Evolutionary conservation across 1,140 invertebrate genomes (phyloP), one percentile per base, ranked within the genome.

Genomic region (Marisa cornuarietis): DNA sequence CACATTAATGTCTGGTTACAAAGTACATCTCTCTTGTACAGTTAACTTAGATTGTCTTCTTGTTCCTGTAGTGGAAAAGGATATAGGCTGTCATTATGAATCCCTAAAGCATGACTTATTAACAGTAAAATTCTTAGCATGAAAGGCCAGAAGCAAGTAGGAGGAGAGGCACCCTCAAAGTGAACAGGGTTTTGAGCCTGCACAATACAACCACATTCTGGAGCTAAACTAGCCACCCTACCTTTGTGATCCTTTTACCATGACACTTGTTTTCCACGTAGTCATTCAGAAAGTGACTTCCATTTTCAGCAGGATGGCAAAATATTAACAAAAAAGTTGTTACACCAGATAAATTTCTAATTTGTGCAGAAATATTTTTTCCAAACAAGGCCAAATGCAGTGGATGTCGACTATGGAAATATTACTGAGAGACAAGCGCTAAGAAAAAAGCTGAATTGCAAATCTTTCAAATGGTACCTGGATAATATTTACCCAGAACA

Each of bases 391-490:
- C 94, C 94, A 22, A 93, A 94, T 61, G 83, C 84, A 62, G 58
- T 83, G 49, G 58, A 93, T 96, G 31, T 87, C 71, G 71, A 88
- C 49, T 99, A 93, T 90, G 98, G 98, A 13, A 97, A 99, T 91
- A 94, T 99, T 42, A 94, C 93, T 62, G 93, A 95, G 26, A 93
- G 97, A 84, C 82, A 96, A 6, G 92, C 93, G 61, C 89, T 99
- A 9, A 92, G 96, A 49, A 92, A 96, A 82, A 92, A 93, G 83
- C 91, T 99, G 1, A 91, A 95, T 10, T 99, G 98, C 89, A 98
- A 99, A 90, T 94, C 96, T n/a, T 99, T 99, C 92, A 96, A 98
- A 90, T 99, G 98, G 98, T 99, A 97, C 91, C 92, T 99, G 89
- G 96, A 98, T 87, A 98, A 96, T 91, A 94, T 99, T 83, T 99